phyloP scores from a whole-genome alignment of 64 coral and sea anemone species.

The Astreopora myriophthalma region DNA sequence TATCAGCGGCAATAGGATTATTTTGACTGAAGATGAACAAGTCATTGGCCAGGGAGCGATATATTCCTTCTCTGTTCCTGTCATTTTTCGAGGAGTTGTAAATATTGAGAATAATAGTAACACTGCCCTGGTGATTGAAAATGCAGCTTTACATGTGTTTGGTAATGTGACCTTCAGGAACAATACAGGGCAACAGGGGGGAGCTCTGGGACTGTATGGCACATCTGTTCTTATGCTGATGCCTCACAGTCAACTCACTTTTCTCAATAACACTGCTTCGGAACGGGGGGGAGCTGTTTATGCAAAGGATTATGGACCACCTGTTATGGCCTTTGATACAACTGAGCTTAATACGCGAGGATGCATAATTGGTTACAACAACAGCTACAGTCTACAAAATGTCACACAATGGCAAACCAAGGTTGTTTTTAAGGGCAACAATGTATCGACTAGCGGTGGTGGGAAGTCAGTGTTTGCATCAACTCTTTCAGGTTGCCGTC shows the following conservation, averaged over 20 bases:
- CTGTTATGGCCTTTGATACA: slow-evolving; percentile 75
- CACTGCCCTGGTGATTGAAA: slow-evolving; percentile 85
- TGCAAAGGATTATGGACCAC: slow-evolving; percentile 55
- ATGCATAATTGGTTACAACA: slow-evolving; percentile 78
- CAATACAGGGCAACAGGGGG: slow-evolving; percentile 72
- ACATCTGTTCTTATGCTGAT: slow-evolving; percentile 77
- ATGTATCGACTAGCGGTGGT: slow-evolving; percentile 42
- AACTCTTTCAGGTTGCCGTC: slow-evolving; percentile 82
- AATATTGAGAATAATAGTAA: slow-evolving; percentile 44
- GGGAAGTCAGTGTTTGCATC: slow-evolving; percentile 81
- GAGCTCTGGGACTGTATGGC: slow-evolving; percentile 85
- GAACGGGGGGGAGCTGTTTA: slow-evolving; percentile 81
- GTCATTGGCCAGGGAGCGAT: slow-evolving; percentile 84
- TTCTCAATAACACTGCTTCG: slow-evolving; percentile 58
- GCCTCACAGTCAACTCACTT: slow-evolving; percentile 61
- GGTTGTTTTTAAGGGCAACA: slow-evolving; percentile 69
- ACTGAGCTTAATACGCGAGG: slow-evolving; percentile 72
- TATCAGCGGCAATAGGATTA: slow-evolving; percentile 52
- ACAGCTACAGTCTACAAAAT: neutral
- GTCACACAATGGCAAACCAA: slow-evolving; percentile 73
- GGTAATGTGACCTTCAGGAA: slow-evolving; percentile 45
- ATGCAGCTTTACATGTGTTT: slow-evolving; percentile 62
- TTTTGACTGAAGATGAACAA: slow-evolving; percentile 37
- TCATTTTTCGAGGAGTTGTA: slow-evolving; percentile 51
- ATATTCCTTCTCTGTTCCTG: slow-evolving; percentile 68